Conservation (phyloP, 2,888 invertebrate genomes). For the Megalurothrips usitatus region DNA sequence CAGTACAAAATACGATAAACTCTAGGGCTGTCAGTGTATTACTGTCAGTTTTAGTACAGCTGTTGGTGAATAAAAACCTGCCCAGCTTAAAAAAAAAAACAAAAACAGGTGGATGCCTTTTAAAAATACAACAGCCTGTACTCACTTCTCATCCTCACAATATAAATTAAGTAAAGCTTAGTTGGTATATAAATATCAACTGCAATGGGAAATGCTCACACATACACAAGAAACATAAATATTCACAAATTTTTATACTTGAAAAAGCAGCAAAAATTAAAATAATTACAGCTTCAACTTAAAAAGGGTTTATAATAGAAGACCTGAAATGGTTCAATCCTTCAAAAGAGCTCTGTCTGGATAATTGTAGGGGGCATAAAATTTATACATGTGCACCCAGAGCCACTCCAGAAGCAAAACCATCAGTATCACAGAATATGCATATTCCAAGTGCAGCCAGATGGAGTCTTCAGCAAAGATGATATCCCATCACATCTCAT, state of each 20-base stretch:
- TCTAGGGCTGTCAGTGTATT: not conserved
- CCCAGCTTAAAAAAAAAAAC: too few relatives aligned
- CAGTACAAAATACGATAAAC: not conserved
- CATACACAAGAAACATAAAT: not conserved
- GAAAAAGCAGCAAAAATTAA: not conserved
- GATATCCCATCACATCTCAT: not conserved
- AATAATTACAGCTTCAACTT: not conserved
- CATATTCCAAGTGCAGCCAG: conserved; percentile 15
- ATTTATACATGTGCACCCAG: not conserved
- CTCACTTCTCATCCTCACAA: not conserved
- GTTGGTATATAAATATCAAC: not conserved
- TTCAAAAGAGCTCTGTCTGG: not conserved
- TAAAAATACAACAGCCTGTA: too few relatives aligned
- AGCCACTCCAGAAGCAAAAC: not conserved
- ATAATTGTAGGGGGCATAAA: not conserved
- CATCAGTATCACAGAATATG: conserved; percentile 25
- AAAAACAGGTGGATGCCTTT: too few relatives aligned
- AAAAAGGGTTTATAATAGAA: not conserved
- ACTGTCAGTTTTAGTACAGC: not conserved
- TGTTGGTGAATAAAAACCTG: not conserved
- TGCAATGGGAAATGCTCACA: conserved; percentile 19
- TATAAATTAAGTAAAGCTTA: not conserved
- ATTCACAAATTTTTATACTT: not conserved
- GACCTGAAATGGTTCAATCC: not conserved
- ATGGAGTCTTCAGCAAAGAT: not conserved